Conservation (phyloP, 2,113 vertebrate genomes). For the Delphinus delphis region DNA sequence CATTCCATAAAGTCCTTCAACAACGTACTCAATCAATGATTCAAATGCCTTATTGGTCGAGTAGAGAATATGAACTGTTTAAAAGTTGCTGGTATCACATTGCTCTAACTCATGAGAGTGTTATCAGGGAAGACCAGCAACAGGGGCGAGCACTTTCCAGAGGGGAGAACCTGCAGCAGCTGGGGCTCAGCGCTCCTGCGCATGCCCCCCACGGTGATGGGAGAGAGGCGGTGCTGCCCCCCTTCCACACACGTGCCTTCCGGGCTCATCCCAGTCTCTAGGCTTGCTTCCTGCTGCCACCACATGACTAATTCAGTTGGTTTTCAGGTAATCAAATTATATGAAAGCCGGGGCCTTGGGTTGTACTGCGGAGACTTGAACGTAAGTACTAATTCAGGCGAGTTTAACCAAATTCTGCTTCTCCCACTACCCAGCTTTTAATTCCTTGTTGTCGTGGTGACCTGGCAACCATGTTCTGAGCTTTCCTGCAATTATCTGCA, state of each 20-base stretch:
- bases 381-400: not conserved
- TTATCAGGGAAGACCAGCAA: too few relatives aligned
- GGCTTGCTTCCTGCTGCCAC: not conserved
- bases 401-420: not conserved
- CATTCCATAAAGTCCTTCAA: not conserved
- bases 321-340: not conserved
- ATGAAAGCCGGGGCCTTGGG: not conserved
- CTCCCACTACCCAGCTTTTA: not conserved
- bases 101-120: not conserved
- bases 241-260: not conserved
- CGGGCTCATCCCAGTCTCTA: not conserved
- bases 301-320: not conserved
- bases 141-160: not conserved
- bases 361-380: not conserved
- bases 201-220: fast-evolving
- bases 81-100: not conserved
- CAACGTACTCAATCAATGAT: not conserved
- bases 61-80: not conserved
- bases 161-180: not conserved
- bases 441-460: not conserved
- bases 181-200: not conserved
- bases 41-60: not conserved
- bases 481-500: not conserved
- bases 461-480: conserved; percentile 30
- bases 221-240: too few relatives aligned